Evolutionary conservation across 2,888 invertebrate species (phyloP), one percentile per base, ranked within the genome.

Genomic region (Parnassius orleans): DNA sequence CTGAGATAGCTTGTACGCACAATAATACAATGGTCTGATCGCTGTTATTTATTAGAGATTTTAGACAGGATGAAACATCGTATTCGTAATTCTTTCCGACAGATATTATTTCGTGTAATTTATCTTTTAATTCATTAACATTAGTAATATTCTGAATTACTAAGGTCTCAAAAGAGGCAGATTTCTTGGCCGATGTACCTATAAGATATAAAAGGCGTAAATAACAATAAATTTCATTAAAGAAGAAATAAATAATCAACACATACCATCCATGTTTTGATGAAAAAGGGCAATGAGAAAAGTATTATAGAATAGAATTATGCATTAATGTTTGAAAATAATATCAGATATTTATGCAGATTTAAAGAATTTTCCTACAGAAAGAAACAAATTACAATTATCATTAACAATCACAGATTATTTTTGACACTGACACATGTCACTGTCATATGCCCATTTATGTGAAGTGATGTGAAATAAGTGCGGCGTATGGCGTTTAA

Each of bases 1-100:
- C 97, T 0, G 97, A 96, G 65, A 96, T 93, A 33, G 95, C 93
- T 86, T 96, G 94, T 14, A 95, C 93, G 24, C 93, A 93, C 66
- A 94, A 81, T 64, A 90, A 83, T 57, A 93, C 86, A 43, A 94
- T 92, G 64, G 92, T 92, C 66, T 81, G 83, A 68, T 92, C 91
- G 57, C 86, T 89, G 68, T 76, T 83, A 33, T 73, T 80, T 51
- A 93, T 68, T 66, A 93, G 78, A 2, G 81, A 76, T 73, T 86
- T 86, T 33, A 93, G 73, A 67, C 90, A 84, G 2, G 86, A 75
- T 10, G 86, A 86, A 64, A 92, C 86, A 70, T 90, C 86, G 67
- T 86, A 85, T 72, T 92, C 85, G 61, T 92, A 90, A 69, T 87
- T 84, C 76, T 86, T 85, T 42, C 90, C 91, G 60, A 81, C 75